Evolutionary conservation across 1,140 invertebrate species (phyloP).

Genomic region (Pseudomyrmex flavicornis): DNA sequence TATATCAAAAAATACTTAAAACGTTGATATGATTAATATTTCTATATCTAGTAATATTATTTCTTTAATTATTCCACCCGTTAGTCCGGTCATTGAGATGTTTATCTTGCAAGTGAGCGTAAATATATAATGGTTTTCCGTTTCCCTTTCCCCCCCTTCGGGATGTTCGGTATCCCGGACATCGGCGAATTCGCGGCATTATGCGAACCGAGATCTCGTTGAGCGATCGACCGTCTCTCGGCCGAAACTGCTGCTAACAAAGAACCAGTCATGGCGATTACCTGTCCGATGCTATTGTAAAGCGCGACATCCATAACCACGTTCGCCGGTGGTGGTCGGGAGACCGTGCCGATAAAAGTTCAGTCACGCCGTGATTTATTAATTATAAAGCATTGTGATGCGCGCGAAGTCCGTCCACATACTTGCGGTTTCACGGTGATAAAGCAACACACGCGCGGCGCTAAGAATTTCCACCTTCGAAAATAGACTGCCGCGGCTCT

Average conservation of each 20-base stretch:
- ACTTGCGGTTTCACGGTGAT: constrained; percentile 59
- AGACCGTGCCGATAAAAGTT: constrained; percentile 43
- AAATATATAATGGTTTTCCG: too few relatives aligned
- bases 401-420: constrained; percentile 31
- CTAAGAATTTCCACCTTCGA: constrained; percentile 52
- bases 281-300: constrained; percentile 54
- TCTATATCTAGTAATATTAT: too few relatives aligned
- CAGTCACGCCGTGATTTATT: constrained; percentile 59
- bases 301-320: constrained; percentile 53
- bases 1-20: too few relatives aligned
- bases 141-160: not conserved
- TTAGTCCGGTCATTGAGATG: too few relatives aligned
- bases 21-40: too few relatives aligned
- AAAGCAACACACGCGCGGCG: constrained; percentile 52
- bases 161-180: not conserved
- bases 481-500: constrained; percentile 33
- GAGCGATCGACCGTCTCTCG: constrained; percentile 16
- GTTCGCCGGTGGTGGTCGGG: constrained; percentile 48
- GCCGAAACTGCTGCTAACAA: constrained; percentile 31
- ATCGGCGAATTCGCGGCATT: constrained; percentile 42
- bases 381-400: constrained; percentile 61
- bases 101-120: too few relatives aligned
- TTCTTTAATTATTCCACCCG: too few relatives aligned
- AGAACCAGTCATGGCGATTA: constrained; percentile 55
- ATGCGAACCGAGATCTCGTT: constrained; percentile 26